Percentiles rank a stretch among this genome's conserved stretches.
Evolutionary conservation across 92 coral and sea anemone species (phyloP).

Genomic region (Anthopleura xanthogrammica): DNA sequence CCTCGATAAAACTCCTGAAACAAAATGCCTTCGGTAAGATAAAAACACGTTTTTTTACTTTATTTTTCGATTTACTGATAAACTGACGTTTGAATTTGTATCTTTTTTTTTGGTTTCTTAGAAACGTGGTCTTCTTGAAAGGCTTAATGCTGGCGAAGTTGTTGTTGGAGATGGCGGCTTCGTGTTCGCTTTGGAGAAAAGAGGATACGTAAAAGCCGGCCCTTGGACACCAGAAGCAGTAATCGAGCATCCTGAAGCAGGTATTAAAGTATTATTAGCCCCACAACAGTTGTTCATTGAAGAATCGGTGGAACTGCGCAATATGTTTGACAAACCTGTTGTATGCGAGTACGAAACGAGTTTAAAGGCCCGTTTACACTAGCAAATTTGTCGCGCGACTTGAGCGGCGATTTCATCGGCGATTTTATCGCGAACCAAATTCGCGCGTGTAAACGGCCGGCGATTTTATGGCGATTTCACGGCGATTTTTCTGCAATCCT

Average conservation of each 20-base stretch:
- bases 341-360: too few relatives aligned
- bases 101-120: conserved; percentile 24
- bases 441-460: too few relatives aligned
- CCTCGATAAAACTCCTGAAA: neutral
- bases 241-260: conserved; percentile 88
- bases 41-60: neutral
- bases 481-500: too few relatives aligned
- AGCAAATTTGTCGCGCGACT: too few relatives aligned
- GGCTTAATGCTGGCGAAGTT: conserved; percentile 83
- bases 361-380: too few relatives aligned
- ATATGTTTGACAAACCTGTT: too few relatives aligned
- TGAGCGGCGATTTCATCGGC: too few relatives aligned
- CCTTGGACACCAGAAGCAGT: conserved; percentile 97
- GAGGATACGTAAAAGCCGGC: conserved; percentile 95
- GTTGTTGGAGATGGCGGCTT: conserved; percentile 97
- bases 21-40: conserved; percentile 4
- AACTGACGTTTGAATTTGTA: neutral
- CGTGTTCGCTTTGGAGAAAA: conserved; percentile 87
- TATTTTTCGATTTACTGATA: neutral
- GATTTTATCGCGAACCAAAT: too few relatives aligned
- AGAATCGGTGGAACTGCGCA: too few relatives aligned
- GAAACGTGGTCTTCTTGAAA: conserved; percentile 87
- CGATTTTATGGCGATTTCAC: too few relatives aligned
- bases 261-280: conserved; percentile 22
- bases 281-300: too few relatives aligned